Evolutionary conservation across 92 coral and sea anemone species (phyloP).

Genomic region (Palythoa grandis): DNA sequence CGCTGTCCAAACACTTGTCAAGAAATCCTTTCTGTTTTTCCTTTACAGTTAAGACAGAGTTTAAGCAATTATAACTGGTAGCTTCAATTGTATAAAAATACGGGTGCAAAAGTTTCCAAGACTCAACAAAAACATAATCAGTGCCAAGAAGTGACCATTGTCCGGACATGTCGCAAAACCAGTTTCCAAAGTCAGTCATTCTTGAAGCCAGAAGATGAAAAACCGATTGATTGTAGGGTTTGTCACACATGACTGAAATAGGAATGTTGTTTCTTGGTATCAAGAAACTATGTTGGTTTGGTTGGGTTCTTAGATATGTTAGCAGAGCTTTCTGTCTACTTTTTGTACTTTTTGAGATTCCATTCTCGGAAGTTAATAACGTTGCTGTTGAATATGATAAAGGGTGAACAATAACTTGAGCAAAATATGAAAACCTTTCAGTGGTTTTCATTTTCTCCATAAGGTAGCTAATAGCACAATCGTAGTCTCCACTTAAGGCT

Average conservation of each 20-base stretch:
- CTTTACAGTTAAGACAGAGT: not conserved
- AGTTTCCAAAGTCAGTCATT: constrained; percentile 30
- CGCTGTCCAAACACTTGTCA: constrained; percentile 19
- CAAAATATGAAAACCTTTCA: not conserved
- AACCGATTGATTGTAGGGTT: constrained; percentile 19
- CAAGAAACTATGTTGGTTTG: not conserved
- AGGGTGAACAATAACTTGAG: not conserved
- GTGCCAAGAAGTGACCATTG: not conserved
- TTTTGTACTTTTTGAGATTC: not conserved
- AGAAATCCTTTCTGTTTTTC: constrained; percentile 8
- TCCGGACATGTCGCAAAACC: not conserved
- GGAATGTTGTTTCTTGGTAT: not conserved
- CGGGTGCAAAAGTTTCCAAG: constrained; percentile 12
- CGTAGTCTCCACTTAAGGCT: not conserved
- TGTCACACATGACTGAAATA: not conserved
- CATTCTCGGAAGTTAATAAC: not conserved
- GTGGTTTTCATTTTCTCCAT: not conserved
- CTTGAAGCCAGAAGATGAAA: constrained; percentile 31
- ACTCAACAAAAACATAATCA: not conserved
- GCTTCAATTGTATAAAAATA: not conserved
- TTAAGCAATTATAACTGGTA: not conserved
- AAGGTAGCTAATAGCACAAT: not conserved
- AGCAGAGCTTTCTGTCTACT: not conserved
- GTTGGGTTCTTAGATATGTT: not conserved
- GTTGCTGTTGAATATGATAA: not conserved